Percentiles rank a stretch among this genome's conserved stretches.
Conservation (phyloP, 2,888 invertebrate species). For the Oligia fasciuncula region DNA sequence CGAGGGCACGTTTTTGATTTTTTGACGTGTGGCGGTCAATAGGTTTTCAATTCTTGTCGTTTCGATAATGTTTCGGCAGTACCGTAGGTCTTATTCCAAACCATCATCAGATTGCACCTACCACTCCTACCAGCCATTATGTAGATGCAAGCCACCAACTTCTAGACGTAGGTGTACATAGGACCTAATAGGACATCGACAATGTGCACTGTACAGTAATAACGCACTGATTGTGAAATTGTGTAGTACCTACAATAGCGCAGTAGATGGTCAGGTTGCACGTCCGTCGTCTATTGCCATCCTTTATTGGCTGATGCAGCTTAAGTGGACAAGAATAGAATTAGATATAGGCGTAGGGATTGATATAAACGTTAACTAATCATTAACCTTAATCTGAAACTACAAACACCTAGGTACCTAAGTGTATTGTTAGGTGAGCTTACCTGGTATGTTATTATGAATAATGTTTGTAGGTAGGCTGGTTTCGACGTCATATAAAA, state of each 20-base stretch:
- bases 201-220: constrained; percentile 52
- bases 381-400: constrained; percentile 38
- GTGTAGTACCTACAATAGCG: constrained; percentile 49
- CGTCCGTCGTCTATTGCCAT: constrained; percentile 26
- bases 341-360: constrained; percentile 26
- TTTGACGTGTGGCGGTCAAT: too few relatives aligned
- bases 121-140: constrained; percentile 3
- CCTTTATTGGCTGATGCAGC: constrained; percentile 54
- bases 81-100: not conserved
- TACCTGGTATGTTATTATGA: not conserved
- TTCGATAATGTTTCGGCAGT: not conserved
- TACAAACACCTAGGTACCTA: not conserved
- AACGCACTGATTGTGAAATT: constrained; percentile 60
- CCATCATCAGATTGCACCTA: not conserved
- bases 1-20: too few relatives aligned
- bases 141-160: not conserved
- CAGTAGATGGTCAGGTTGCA: constrained; percentile 47
- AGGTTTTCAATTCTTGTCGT: not conserved
- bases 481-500: not conserved
- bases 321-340: constrained; percentile 57
- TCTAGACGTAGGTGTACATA: constrained; percentile 28
- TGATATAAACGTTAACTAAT: constrained; percentile 32
- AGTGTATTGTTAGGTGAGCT: not conserved
- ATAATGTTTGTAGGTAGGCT: not conserved
- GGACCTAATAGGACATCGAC: constrained; percentile 41